These are phyloP conservation scores for Montipora efflorescens DNA, from an alignment of 64 coral and sea anemone species.

Conservation along the genomic window DNA sequence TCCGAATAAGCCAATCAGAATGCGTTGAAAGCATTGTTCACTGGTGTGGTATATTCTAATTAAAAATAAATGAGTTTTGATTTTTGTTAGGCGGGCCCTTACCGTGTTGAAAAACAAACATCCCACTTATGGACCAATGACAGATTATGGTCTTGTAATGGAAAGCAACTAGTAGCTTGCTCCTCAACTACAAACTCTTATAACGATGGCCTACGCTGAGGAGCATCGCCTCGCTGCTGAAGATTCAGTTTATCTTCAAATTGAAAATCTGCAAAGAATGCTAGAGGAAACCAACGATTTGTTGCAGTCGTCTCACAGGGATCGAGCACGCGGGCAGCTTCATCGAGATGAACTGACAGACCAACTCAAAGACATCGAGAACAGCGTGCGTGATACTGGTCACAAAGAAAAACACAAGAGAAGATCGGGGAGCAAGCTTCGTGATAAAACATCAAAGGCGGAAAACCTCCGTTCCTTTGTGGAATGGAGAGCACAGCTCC, in stretches of 20 bases:
- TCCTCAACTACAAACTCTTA: not conserved
- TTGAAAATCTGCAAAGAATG: slow-evolving; percentile 36
- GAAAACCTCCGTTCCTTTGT: slow-evolving; percentile 25
- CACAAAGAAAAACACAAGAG: not conserved
- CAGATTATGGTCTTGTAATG: not conserved
- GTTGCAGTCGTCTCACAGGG: not conserved
- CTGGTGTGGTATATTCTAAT: not conserved
- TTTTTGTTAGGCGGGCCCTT: not conserved
- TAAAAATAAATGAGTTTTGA: not conserved
- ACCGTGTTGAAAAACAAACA: not conserved
- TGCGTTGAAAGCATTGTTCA: not conserved
- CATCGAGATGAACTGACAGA: not conserved
- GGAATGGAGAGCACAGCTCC: slow-evolving; percentile 26
- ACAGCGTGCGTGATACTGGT: not conserved
- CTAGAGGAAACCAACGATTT: slow-evolving; percentile 36
- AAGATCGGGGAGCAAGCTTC: not conserved
- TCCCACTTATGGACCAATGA: not conserved
- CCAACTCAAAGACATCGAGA: slow-evolving; percentile 15
- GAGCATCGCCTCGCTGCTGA: not conserved
- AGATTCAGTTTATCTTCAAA: slow-evolving; percentile 19
- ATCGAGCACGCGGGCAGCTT: not conserved
- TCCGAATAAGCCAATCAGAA: no score
- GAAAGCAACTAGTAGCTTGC: no score
- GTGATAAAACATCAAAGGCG: not conserved
- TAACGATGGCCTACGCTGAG: not conserved